Evolutionary conservation across 92 coral and sea anemone genomes (phyloP), one percentile per base, ranked within the genome.

Genomic region (Palythoa heliodiscus): DNA sequence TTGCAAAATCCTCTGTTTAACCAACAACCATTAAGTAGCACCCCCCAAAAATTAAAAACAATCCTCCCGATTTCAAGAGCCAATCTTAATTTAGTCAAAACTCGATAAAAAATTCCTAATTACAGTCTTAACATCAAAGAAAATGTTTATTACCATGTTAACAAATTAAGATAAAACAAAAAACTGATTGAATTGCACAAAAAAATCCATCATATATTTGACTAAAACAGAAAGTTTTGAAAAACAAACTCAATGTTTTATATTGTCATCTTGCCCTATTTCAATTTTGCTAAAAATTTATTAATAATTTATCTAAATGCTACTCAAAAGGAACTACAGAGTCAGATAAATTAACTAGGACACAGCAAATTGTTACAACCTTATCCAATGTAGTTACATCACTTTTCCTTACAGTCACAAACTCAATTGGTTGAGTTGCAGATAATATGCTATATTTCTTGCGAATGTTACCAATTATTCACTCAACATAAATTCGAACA

Each of bases 391-490:
- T 63, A 63, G 25, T 63, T 63, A 63, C 69, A 63, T 63, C 69
- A 63, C 69, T 86, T 71, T 70, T 38, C 58, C 85, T 35, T 22
- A 77, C 89, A 53, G 77, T 74, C 35, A 82, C 89, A 89, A 89
- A 86, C 58, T 86, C 69, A 81, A 89, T 89, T 71, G 92, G 87
- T 77, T 77, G 92, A 58, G 92, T 89, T 47, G 85, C 77, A 57
- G 69, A 53, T 79, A 89, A 68, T 60, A 89, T 86, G 68, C 86
- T 70, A 81, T 63, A 86, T 61, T 89, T 89, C 81, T 86, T 78
- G 70, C 89, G 86, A 73, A 89, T 79, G 77, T 89, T 89, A 53
- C 89, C 91, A 86, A 88, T 88, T 38, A 86, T 89, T 77, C 91
- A 73, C 71, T 88, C 91, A 52, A 77, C 89, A 55, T 89, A 89